A percentile compares a stretch with the other conserved stretches of the same genome.
Conservation (phyloP, 2,888 invertebrate genomes). For the Dolomedes plantarius region DNA sequence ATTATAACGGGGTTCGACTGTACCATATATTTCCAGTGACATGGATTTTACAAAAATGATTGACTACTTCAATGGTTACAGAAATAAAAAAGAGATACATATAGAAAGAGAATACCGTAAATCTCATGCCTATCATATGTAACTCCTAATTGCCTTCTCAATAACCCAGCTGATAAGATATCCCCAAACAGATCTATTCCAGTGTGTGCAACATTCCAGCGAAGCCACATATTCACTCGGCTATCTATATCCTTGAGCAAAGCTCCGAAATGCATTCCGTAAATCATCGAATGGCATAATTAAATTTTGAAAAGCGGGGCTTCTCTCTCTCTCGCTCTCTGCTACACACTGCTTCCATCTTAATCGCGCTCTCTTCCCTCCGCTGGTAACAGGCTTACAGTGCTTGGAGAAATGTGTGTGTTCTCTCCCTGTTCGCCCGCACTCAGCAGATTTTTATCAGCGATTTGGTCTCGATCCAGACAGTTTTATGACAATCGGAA, state of each 20-base stretch:
- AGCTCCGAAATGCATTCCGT: not conserved
- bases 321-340: too few relatives aligned
- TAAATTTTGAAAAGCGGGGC: slow-evolving; percentile 50
- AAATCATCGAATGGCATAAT: slow-evolving; percentile 26
- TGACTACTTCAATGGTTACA: too few relatives aligned
- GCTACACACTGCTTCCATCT: not conserved
- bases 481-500: slow-evolving; percentile 18
- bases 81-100: too few relatives aligned
- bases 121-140: too few relatives aligned
- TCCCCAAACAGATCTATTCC: not conserved
- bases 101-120: too few relatives aligned
- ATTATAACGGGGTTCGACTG: too few relatives aligned
- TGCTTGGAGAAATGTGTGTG: not conserved
- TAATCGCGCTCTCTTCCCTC: slow-evolving; percentile 18
- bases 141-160: too few relatives aligned
- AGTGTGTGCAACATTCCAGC: not conserved
- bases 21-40: too few relatives aligned
- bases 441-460: slow-evolving; percentile 49
- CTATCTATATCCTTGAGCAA: not conserved
- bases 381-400: slow-evolving; percentile 41
- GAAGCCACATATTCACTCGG: not conserved
- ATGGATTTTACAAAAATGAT: too few relatives aligned
- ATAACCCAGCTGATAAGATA: too few relatives aligned
- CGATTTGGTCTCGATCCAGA: slow-evolving; percentile 10
- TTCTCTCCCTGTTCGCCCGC: not conserved